Base-by-base conservation (phyloP, 2,888 invertebrate genomes). In the Pyrgus malvae region DNA sequence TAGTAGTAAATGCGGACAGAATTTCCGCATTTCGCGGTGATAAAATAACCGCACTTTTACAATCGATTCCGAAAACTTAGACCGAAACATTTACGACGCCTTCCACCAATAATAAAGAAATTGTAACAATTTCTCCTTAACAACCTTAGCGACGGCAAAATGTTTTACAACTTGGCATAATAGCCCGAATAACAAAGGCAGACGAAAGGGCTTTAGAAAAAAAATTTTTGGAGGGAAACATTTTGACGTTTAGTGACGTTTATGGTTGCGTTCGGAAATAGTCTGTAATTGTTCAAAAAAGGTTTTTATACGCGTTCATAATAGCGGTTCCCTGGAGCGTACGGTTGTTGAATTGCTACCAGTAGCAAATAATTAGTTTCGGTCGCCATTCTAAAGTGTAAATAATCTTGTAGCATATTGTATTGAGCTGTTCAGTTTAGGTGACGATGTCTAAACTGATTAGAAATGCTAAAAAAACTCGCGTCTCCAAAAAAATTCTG, bases 291-390 rank as follows among this genome's bases (percentile, higher is more conserved):
- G 83, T 83, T 73, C 79, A 84, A 87, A 80, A 78, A 76, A 76
- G 76, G 70, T 79, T 69, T 68, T 70, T 68, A 63, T 64, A 67
- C 60, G 55, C 64, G 56, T 64, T 63, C 64, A 74, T 79, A 79
- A 80, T 76, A 62, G 72, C 54, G 66, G 62, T 63, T 37, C 35
- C 53, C 53, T 21, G 45, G 14, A n/a, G 53, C 23, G 53, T 23
- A 16, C 21, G 14, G 53, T 29, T 37, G 45, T 45, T 38, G 19
- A 40, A 14, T 11, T 6, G 23, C 53, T 54, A 46, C 53, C 86
- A 70, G 88, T 88, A 88, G 88, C 88, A 76, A 79, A 86, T 87
- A 68, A 88, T 89, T 88, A 77, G 86, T 77, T 80, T 85, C 86
- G 87, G 87, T 83, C 55, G 72, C 79, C 64, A 78, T 85, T 82